Conservation (phyloP, 1,140 invertebrate species). For the Sipha flava region DNA sequence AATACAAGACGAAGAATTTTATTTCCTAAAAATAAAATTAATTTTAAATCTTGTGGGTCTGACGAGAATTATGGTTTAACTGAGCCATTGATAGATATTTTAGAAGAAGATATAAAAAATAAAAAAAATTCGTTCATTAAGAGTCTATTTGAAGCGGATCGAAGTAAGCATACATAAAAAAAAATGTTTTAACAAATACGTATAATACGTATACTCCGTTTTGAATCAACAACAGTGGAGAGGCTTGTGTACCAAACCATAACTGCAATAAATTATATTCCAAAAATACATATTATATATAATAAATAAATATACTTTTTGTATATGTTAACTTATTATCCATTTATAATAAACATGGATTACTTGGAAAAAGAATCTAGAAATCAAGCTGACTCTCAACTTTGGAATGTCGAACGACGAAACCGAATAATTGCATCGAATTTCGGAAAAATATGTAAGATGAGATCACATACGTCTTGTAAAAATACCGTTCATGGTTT, state of each 20-base stretch:
- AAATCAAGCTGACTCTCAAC: neutral
- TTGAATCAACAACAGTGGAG: too few species aligned
- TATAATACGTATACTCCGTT: too few species aligned
- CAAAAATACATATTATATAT: neutral
- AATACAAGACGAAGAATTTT: neutral
- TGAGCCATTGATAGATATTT: neutral
- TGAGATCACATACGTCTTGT: neutral
- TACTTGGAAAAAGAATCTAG: neutral
- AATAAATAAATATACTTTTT: neutral
- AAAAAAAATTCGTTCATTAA: neutral
- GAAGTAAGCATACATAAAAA: neutral
- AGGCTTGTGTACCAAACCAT: too few species aligned
- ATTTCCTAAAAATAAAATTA: neutral
- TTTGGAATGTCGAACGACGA: neutral
- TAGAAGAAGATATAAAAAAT: neutral
- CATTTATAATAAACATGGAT: neutral
- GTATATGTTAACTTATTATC: neutral
- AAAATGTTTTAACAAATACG: too few species aligned
- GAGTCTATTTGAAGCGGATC: neutral
- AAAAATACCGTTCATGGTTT: neutral
- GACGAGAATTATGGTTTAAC: neutral
- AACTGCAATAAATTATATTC: neutral
- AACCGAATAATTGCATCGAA: conserved; percentile 5
- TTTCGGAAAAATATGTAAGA: neutral
- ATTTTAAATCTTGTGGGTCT: neutral